Base-by-base conservation (phyloP, 2,888 invertebrate genomes). In the Temnothorax ravouxi region DNA sequence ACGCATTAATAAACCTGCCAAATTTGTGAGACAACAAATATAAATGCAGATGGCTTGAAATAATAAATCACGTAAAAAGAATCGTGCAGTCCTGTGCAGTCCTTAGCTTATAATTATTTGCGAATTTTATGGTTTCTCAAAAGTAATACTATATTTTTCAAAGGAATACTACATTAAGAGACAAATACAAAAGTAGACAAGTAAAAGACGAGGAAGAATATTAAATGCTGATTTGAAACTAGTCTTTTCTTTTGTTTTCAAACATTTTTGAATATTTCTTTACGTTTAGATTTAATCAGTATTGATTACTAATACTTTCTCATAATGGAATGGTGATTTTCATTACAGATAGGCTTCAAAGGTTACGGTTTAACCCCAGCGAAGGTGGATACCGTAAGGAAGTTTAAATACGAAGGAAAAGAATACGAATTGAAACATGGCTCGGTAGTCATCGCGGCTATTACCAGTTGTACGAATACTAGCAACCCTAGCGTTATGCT, bases 401-500 rank as follows among this genome's bases (percentile, higher is more conserved):
- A 97, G 90, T 98, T 99, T 95, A 96, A 97, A 79, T 98, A 95
- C 95, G 97, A 99, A 92, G 97, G 97, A 8, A 96, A 96, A 87
- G 97, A 97, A 86, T 99, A 98, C 95, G 96, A 95, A 59, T 96
- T 99, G 87, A 96, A 95, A 0, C 99, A 99, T 94, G 99, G 99
- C 3, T 98, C 98, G 1, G 99, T 99, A 29, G 97, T 99, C 82
- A 99, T 99, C 88, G 99, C 99, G 0, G 99, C 99, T 76, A 99
- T 99, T 91, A 99, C 99, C 0, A 99, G 98, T 38, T 99, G 99
- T 95, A 99, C 99, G 77, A 99, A 99, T 94, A 99, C 99, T 0
- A 98, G 98, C 91, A 99, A 99, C 95, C 99, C 99, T 0, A 99
- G 99, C 89, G 99, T 99, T 8, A 99, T 99, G 99, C 95, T 99